Evolutionary conservation across 2,113 vertebrate species (phyloP).

Genomic region (Pelobates fuscus): DNA sequence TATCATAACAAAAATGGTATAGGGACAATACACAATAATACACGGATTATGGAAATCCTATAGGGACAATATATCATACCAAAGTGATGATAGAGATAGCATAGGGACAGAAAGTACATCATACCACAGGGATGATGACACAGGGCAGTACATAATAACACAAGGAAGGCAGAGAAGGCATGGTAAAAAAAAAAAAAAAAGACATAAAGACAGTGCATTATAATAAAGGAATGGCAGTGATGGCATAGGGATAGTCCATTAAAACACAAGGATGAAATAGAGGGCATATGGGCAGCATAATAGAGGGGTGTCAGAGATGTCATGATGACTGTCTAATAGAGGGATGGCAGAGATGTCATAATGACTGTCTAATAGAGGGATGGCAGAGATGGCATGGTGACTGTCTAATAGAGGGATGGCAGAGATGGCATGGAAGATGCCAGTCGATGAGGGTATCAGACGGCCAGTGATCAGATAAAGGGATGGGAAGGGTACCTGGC

Average conservation of each 20-base stretch:
- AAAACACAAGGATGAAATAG: not conserved
- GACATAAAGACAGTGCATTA: not conserved
- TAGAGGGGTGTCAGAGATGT: not conserved
- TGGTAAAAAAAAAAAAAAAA: not conserved
- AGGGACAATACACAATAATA: not conserved
- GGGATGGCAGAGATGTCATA: not conserved
- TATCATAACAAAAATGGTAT: too few species aligned
- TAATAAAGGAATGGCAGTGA: too few species aligned
- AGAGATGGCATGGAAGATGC: not conserved
- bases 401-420: not conserved
- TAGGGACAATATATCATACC: not conserved
- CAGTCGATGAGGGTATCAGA: not conserved
- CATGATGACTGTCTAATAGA: not conserved
- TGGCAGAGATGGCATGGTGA: not conserved
- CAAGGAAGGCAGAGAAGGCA: not conserved
- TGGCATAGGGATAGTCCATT: not conserved
- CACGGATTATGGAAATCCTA: too few species aligned
- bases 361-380: not conserved
- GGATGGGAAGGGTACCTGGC: constrained; percentile 39
- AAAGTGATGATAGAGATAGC: not conserved
- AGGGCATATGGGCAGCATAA: too few species aligned
- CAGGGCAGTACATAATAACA: not conserved
- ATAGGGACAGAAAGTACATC: not conserved
- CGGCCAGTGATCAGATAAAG: not conserved
- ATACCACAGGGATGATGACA: not conserved